Base-by-base conservation (phyloP, 2,113 vertebrate genomes). In the Actinemys pallida region DNA sequence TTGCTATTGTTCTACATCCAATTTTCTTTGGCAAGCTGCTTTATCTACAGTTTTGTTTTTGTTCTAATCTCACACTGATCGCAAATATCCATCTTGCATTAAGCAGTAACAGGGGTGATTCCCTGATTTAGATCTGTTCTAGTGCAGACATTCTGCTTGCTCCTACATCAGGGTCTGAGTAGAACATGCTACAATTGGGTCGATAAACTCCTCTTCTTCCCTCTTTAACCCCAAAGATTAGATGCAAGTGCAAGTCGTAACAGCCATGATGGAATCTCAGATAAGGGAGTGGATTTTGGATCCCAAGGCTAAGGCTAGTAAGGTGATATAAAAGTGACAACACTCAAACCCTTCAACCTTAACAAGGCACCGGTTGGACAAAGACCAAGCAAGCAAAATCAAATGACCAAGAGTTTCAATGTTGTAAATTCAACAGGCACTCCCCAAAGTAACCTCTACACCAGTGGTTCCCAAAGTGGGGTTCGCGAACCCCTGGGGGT, bases 321-420 rank as follows among this genome's bases (percentile, higher is more conserved):
- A 50, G 50, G 50, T 16, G 50, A 50, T 50, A 50, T 50, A 14
- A 50, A 50, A 50, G 50, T 16, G 50, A 50, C 14, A 50, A 13
- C 50, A 50, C 13, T 50, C 50, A 50, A 50, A 50, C 59, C 59
- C 75, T 82, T 54, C 4, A 91, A 85, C 76, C 42, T 2, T 5
- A 0, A 76, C 2, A 2, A 85, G 47, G 85, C 81, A 75, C 91
- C 69, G 94, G 35, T 80, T 86, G 84, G 86, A 88, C 39, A 84
- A 45, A 31, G 54, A 84, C 42, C 56, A 76, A 90, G 93, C 80
- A 81, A 95, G 82, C 87, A 87, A 93, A 59, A 90, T 24, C 65
- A 12, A 62, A 5, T 17, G 31, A 82, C 65, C 25, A 27, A 24
- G 22, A 56, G 35, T 45, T 47, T 47, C 45, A 47, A 4, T 78